phyloP scores from a whole-genome alignment of 2,797 vertebrate genomes.

The Spinus pinus region DNA sequence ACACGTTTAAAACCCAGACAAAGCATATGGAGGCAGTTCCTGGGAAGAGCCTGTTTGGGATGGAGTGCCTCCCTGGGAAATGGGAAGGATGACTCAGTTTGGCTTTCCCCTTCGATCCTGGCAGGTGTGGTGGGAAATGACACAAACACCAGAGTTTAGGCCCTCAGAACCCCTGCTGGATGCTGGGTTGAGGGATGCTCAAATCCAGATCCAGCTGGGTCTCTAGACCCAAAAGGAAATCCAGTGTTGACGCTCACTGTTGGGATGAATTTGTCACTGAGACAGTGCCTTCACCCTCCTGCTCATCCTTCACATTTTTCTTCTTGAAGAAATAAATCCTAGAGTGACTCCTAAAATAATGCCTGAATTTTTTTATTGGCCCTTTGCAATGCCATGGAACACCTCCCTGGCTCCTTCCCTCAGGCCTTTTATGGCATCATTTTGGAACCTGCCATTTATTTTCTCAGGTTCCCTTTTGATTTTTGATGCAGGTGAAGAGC shows the following conservation, averaged over 20 bases:
- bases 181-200: background rate
- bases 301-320: background rate
- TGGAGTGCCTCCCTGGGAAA: background rate
- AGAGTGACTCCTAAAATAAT: background rate
- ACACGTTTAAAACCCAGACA: conserved; percentile 49
- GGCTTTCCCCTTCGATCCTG: background rate
- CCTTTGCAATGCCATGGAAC: background rate
- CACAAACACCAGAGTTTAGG: background rate
- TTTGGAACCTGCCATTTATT: background rate
- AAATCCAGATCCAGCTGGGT: background rate
- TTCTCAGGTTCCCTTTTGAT: background rate
- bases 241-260: background rate
- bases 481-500: conserved; percentile 38
- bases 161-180: rapidly evolving
- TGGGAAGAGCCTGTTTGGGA: background rate
- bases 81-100: background rate
- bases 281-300: background rate
- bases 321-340: background rate
- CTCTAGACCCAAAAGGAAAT: background rate
- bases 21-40: conserved; percentile 57
- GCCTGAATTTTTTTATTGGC: background rate
- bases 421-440: background rate
- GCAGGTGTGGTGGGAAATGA: background rate
- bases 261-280: background rate
- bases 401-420: background rate